phyloP scores from a whole-genome alignment of 1,140 invertebrate species.

The Macrobrachium nipponense region DNA sequence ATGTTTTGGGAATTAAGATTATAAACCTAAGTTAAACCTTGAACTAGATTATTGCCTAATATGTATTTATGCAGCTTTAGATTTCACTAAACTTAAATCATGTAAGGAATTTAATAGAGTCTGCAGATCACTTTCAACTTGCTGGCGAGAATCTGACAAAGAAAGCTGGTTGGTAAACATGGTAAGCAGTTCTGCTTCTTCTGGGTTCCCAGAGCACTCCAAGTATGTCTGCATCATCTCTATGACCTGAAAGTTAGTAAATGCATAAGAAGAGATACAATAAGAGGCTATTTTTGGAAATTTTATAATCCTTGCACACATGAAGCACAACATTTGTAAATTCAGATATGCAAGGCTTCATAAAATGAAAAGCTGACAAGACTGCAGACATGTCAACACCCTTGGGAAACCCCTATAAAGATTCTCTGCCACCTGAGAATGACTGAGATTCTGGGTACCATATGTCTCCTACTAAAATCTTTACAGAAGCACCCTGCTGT shows the following conservation, averaged over 20 bases:
- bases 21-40: no score
- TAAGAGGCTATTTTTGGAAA: neutral
- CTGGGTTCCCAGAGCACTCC: conserved; percentile 45
- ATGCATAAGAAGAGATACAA: neutral
- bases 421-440: no score
- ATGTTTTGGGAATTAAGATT: no score
- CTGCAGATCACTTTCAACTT: conserved; percentile 39
- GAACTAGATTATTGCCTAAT: no score
- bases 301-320: neutral
- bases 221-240: conserved; percentile 56
- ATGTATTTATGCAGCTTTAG: no score
- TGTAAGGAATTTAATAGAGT: conserved; percentile 39
- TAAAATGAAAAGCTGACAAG: neutral
- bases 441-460: no score
- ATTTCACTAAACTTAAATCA: conserved; percentile 43
- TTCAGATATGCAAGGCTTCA: conserved; percentile 4
- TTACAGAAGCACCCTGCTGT: no score
- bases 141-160: conserved; percentile 42
- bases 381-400: neutral
- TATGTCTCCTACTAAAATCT: no score
- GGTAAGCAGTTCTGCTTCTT: conserved; percentile 42
- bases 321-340: neutral
- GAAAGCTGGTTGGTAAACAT: conserved; percentile 48
- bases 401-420: no score
- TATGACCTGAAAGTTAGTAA: conserved; percentile 43